Base-by-base conservation (phyloP, 2,113 vertebrate genomes). In the Strix uralensis region DNA sequence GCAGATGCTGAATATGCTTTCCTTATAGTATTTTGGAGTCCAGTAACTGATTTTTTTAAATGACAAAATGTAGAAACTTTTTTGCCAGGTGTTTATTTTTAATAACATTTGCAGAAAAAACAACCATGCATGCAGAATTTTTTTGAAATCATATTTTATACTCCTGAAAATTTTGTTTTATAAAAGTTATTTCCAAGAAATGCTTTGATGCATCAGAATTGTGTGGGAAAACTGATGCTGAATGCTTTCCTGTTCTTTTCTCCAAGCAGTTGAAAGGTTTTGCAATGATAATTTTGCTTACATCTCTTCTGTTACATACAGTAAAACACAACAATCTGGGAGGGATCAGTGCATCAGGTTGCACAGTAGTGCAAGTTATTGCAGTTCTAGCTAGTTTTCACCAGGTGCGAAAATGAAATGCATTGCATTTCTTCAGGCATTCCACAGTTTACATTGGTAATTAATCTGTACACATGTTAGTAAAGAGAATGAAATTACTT, bases 371-470 rank as follows among this genome's bases (percentile, higher is more conserved):
- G 55, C 78, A 46, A 86, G 67, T 83, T 61, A 15, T 20, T 87
- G 69, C 86, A 87, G 77, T 78, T 90, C 57, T 32, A 36, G 51
- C 46, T 57, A 12, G 52, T 57, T 87, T 71, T 84, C 46, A 49
- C 95, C 92, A 96, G 81, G 77, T 94, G 89, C 0, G 2, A 94
- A 84, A 96, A 94, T 65, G 77, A 94, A 95, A 72, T 3, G 0
- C 16, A 1, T 16, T 57, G 58, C 44, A 57, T 91, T 96, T 96
- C 96, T 96, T 85, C 93, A 73, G 96, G 91, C 86, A 12, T 51
- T 90, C 70, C 62, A 57, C 57, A 61, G 89, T 97, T 96, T 80
- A 84, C 95, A 65, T 91, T 72, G 92, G 62, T 81, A 87, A 94
- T 95, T 88, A 97, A 94, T 96, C 94, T 84, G 66, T 85, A 85